Conservation (phyloP, 2,888 invertebrate genomes). For the Lobophora halterata region DNA sequence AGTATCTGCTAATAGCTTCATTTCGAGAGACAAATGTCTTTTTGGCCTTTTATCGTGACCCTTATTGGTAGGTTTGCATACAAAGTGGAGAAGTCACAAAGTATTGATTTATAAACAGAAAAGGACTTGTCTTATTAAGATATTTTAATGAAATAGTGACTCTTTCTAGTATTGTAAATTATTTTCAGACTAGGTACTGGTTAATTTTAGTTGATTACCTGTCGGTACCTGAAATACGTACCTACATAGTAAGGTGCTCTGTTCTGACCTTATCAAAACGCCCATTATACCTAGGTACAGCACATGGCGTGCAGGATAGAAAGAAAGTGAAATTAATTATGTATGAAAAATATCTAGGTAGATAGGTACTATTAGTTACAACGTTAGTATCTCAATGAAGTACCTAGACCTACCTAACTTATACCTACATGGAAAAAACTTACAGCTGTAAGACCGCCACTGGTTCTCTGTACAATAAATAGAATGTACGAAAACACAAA, state of each 20-base stretch:
- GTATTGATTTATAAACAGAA: constrained; percentile 8
- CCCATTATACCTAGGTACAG: too few species aligned
- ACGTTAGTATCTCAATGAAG: too few species aligned
- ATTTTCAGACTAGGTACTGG: constrained; percentile 14
- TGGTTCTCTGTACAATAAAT: too few species aligned
- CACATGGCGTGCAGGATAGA: too few species aligned
- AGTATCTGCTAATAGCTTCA: constrained; percentile 52
- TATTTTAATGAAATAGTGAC: constrained; percentile 8
- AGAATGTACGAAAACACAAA: too few species aligned
- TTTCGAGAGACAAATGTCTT: constrained; percentile 35
- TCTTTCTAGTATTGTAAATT: constrained; percentile 10
- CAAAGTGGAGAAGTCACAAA: constrained; percentile 5
- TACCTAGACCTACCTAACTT: too few species aligned
- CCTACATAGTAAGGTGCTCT: background rate
- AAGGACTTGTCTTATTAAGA: constrained; percentile 1
- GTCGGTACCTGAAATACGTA: background rate
- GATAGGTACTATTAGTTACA: too few species aligned
- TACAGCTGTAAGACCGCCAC: too few species aligned
- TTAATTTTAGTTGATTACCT: constrained; percentile 4
- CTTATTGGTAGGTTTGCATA: constrained; percentile 7
- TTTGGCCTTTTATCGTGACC: constrained; percentile 16
- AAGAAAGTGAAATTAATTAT: constrained; percentile 15
- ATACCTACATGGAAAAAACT: too few species aligned
- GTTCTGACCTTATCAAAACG: constrained; percentile 12
- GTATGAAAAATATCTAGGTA: too few species aligned